These are phyloP conservation scores for Xestoiulus laeticollis DNA, from an alignment of 2,888 invertebrate genomes.

Conservation along the genomic window DNA sequence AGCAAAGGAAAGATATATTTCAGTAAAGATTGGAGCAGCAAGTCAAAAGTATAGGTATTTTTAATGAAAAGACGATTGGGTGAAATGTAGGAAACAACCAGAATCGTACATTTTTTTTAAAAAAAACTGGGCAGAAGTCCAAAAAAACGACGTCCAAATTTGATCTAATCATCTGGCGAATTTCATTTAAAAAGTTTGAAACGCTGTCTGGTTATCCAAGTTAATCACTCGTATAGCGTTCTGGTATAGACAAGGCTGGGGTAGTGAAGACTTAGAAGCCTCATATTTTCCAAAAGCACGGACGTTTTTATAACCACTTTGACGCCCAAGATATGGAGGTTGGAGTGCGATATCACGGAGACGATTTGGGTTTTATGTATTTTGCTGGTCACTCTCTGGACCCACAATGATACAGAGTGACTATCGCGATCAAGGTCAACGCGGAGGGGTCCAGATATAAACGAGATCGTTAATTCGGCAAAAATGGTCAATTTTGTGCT, in stretches of 20 bases:
- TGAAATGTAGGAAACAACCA: too few relatives aligned
- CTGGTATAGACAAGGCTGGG: background rate
- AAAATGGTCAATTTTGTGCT: background rate
- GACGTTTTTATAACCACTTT: background rate
- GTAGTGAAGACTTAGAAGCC: background rate
- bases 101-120: too few relatives aligned
- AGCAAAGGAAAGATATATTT: too few relatives aligned
- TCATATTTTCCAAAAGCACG: background rate
- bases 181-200: background rate
- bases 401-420: background rate
- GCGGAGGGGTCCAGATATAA: background rate
- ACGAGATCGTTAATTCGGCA: slow-evolving; percentile 12
- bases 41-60: too few relatives aligned
- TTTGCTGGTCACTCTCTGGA: background rate
- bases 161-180: too few relatives aligned
- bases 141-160: too few relatives aligned
- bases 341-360: background rate
- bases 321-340: background rate
- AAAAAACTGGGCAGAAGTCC: too few relatives aligned
- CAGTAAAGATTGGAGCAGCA: too few relatives aligned
- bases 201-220: background rate
- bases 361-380: background rate
- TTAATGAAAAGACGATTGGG: too few relatives aligned
- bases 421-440: slow-evolving; percentile 7
- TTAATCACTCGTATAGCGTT: too few relatives aligned